These are phyloP conservation scores for Caenorhabditis sp. DNA, from an alignment of 2,888 invertebrate species.

Conservation along the genomic window DNA sequence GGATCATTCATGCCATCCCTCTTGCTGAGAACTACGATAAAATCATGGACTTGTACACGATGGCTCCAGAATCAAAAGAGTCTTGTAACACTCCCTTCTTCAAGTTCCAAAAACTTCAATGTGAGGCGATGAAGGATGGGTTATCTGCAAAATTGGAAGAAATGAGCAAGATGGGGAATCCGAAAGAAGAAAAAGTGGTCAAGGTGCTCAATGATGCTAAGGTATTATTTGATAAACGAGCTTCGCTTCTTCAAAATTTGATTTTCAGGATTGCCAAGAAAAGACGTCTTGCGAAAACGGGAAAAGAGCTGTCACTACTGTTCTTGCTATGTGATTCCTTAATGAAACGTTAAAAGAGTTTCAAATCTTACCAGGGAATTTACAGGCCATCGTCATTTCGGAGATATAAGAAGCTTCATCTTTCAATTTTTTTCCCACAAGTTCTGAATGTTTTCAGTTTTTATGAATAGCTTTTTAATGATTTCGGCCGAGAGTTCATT, in stretches of 20 bases:
- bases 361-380: too few relatives aligned
- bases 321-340: too few relatives aligned
- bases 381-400: too few relatives aligned
- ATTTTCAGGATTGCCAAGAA: too few relatives aligned
- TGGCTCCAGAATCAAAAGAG: background rate
- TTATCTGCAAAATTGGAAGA: background rate
- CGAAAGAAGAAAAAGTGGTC: background rate
- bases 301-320: too few relatives aligned
- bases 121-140: background rate
- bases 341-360: too few relatives aligned
- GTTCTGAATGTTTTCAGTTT: background rate
- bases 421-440: background rate
- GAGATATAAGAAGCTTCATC: too few relatives aligned
- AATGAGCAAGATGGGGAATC: background rate
- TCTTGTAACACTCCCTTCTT: background rate
- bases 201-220: background rate
- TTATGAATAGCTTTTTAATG: too few relatives aligned
- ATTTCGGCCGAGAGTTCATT: too few relatives aligned
- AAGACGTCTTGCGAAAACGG: too few relatives aligned
- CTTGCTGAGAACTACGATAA: background rate
- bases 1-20: too few relatives aligned
- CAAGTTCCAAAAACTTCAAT: conserved; percentile 3
- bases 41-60: background rate
- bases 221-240: background rate
- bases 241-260: too few relatives aligned